phyloP scores from a whole-genome alignment of 2,113 vertebrate genomes.

The Phyllostomus hastatus region DNA sequence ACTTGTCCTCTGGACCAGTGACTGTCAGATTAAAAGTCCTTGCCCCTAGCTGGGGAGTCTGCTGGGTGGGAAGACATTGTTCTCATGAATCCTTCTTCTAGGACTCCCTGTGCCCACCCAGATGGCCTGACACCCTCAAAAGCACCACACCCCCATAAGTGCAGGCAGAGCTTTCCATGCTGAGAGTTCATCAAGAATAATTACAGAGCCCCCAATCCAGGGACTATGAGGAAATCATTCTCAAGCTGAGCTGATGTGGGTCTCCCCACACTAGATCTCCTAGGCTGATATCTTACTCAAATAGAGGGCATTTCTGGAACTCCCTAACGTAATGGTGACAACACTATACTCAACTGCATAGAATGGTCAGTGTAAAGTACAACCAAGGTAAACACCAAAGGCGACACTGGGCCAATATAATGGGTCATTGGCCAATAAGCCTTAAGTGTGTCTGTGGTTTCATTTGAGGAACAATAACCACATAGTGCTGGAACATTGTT shows the following conservation, averaged over 20 bases:
- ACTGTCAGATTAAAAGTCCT: neutral
- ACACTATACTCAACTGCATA: neutral
- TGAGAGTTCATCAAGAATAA: neutral
- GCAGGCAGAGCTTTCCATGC: neutral
- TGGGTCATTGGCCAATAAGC: neutral
- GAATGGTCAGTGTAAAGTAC: neutral
- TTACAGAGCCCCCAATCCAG: neutral
- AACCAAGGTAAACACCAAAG: neutral
- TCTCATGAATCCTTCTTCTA: neutral
- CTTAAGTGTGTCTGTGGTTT: neutral
- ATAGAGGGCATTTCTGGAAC: neutral
- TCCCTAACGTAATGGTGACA: neutral
- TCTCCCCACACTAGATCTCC: neutral
- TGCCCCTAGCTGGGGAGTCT: neutral
- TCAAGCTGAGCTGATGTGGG: neutral
- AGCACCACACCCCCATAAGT: neutral
- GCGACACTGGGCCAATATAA: neutral
- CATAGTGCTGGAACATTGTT: neutral
- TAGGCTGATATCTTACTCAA: neutral
- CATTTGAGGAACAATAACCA: neutral
- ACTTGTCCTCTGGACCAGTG: neutral
- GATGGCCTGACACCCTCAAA: neutral
- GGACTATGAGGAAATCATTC: neutral
- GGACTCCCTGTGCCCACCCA: neutral
- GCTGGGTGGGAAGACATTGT: neutral